phyloP scores from a whole-genome alignment of 2,113 vertebrate genomes.

The Vidua chalybeata region DNA sequence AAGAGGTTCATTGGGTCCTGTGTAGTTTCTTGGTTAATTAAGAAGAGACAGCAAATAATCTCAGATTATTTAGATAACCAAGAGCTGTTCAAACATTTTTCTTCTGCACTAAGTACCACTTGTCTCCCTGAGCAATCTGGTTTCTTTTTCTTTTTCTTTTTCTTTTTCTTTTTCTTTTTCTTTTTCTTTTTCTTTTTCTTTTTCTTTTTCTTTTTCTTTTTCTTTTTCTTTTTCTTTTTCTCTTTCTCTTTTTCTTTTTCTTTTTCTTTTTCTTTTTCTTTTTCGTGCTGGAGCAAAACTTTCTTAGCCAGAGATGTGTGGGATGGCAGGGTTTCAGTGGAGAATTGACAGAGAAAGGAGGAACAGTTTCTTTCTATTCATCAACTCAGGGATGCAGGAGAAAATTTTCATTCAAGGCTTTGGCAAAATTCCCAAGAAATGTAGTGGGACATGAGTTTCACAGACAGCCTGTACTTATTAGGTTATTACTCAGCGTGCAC shows the following conservation, averaged over 20 bases:
- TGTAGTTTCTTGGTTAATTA: background rate
- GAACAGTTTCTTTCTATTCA: constrained; percentile 25
- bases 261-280: no score
- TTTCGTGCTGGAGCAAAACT: background rate
- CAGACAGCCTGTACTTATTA: background rate
- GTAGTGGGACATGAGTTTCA: constrained; percentile 24
- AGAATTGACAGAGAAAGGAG: background rate
- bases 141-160: background rate
- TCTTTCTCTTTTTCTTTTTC: no score
- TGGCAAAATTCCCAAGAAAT: constrained; percentile 50
- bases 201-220: no score
- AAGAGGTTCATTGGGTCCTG: background rate
- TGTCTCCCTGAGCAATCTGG: background rate
- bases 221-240: no score
- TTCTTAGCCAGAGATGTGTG: background rate
- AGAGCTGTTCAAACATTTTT: background rate
- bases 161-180: no score
- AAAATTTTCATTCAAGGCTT: constrained; percentile 30
- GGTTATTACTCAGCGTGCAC: background rate
- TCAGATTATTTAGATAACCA: background rate
- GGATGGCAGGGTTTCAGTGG: background rate
- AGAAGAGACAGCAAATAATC: background rate
- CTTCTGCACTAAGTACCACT: background rate
- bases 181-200: no score
- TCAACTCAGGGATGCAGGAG: background rate